phyloP scores from a whole-genome alignment of 2,888 invertebrate species.

The Drosophila kuntzei region DNA sequence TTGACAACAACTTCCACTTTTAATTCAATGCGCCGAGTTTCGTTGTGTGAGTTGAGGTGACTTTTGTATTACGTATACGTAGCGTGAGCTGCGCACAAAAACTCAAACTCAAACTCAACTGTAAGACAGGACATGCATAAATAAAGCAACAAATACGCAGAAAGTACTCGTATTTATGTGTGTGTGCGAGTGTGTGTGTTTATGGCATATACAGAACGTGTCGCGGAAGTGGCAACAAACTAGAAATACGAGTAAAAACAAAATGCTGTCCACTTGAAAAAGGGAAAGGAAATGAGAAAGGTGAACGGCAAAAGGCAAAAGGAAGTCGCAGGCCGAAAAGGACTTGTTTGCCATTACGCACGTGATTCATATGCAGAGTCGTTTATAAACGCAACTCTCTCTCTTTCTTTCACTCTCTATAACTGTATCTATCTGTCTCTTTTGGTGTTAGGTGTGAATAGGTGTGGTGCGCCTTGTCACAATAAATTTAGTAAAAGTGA shows the following conservation, averaged over 20 bases:
- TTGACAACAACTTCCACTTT: constrained; percentile 65
- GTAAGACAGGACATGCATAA: constrained; percentile 62
- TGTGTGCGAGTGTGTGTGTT: constrained; percentile 12
- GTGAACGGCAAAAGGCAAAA: background rate
- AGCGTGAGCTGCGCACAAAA: constrained; percentile 39
- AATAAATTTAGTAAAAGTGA: constrained; percentile 83
- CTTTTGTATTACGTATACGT: constrained; percentile 66
- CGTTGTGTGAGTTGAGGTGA: constrained; percentile 27
- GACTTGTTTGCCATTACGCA: constrained; percentile 71
- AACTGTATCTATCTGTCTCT: background rate
- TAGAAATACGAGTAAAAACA: constrained; percentile 53
- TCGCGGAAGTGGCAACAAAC: constrained; percentile 67
- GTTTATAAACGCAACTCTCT: constrained; percentile 58
- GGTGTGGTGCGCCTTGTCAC: constrained; percentile 71
- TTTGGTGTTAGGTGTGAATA: constrained; percentile 30
- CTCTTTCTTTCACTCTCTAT: background rate
- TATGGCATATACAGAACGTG: constrained; percentile 64
- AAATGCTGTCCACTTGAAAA: constrained; percentile 74
- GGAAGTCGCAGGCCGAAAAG: constrained; percentile 35
- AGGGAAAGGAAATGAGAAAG: background rate
- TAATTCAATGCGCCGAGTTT: constrained; percentile 63
- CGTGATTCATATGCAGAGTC: constrained; percentile 78
- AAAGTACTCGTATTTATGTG: constrained; percentile 18
- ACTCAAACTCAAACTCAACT: constrained; percentile 11
- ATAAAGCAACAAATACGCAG: constrained; percentile 68